phyloP scores from a whole-genome alignment of 1,140 invertebrate genomes.

The Pectinophora gossypiella region DNA sequence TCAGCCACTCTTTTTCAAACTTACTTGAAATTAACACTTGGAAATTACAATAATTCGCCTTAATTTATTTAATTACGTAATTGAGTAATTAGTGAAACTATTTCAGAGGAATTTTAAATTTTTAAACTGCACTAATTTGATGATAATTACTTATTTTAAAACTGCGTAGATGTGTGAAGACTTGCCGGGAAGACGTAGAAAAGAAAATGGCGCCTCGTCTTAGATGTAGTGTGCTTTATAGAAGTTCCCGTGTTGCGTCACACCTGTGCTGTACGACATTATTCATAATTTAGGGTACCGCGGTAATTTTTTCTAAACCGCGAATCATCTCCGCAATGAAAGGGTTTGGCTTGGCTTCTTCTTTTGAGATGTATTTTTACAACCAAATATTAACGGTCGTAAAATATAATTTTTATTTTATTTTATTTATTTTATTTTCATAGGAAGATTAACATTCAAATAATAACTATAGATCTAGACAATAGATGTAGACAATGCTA shows the following conservation, averaged over 20 bases:
- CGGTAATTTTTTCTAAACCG: too few relatives aligned
- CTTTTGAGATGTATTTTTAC: too few relatives aligned
- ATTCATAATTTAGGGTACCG: conserved; percentile 39
- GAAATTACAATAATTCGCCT: conserved; percentile 9
- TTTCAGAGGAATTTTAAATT: not conserved
- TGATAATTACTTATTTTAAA: conserved; percentile 41
- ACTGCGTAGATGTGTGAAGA: conserved; percentile 23
- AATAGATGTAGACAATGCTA: too few relatives aligned
- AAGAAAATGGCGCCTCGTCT: conserved; percentile 54
- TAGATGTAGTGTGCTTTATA: conserved; percentile 56
- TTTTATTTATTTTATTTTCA: too few relatives aligned
- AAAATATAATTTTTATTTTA: too few relatives aligned
- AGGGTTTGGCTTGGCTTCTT: too few relatives aligned
- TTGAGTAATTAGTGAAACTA: not conserved
- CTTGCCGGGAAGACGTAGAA: conserved; percentile 35
- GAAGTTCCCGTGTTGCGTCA: conserved; percentile 59
- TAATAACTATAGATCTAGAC: too few relatives aligned
- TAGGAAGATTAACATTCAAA: too few relatives aligned
- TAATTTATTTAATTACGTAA: conserved; percentile 8
- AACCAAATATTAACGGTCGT: too few relatives aligned
- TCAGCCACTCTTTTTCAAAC: conserved; percentile 27
- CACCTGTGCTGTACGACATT: conserved; percentile 47
- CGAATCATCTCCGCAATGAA: too few relatives aligned
- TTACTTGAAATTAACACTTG: conserved; percentile 11
- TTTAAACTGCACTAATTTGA: conserved; percentile 22